Evolutionary conservation across 2,888 invertebrate genomes (phyloP), one percentile per base, ranked within the genome.

Genomic region (Arenicola marina): DNA sequence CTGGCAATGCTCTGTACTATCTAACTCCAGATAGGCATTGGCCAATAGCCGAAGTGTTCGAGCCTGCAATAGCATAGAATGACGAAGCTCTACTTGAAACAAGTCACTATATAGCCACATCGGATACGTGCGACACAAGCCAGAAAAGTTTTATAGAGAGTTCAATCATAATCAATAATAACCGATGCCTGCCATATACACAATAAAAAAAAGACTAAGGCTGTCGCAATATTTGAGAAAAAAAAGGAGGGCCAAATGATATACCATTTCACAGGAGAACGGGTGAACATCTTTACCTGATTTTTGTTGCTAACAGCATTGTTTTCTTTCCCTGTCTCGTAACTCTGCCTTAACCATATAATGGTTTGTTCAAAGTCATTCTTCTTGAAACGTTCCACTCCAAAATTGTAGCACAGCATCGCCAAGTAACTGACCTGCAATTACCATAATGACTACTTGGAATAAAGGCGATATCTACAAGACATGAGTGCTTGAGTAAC

Each of bases 381-480:
- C 18, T 67, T 69, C 51, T 76, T 72, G 63, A 72, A 79, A n/a
- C 74, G 62, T 32, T 78, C 78, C 11, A 81, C 77, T n/a, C 81
- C 81, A 69, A 77, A 75, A 68, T 81, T 81, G 65, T 80, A 79
- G 61, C 78, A 76, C 63, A 81, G 63, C 77, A 76, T 76, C 33
- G 76, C 72, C 15, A 80, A 26, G 44, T 53, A 54, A 18, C 21
- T 29, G 28, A 44, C 54, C 62, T 61, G 55, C 33, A 51, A 28
- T 18, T 31, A 7, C 7, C 33, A 53, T 38, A 38, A n/a, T n/a
- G n/a, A n/a, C n/a, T n/a, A n/a, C n/a, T n/a, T n/a, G n/a, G n/a
- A n/a, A n/a, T n/a, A n/a, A n/a, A n/a, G n/a, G n/a, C n/a, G n/a
- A n/a, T n/a, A n/a, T n/a, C n/a, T n/a, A n/a, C n/a, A n/a, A n/a